A percentile compares a stretch with the other conserved stretches of the same genome.
phyloP scores from a whole-genome alignment of 2,888 invertebrate species.

The Poecilobothrus nobilitatus region DNA sequence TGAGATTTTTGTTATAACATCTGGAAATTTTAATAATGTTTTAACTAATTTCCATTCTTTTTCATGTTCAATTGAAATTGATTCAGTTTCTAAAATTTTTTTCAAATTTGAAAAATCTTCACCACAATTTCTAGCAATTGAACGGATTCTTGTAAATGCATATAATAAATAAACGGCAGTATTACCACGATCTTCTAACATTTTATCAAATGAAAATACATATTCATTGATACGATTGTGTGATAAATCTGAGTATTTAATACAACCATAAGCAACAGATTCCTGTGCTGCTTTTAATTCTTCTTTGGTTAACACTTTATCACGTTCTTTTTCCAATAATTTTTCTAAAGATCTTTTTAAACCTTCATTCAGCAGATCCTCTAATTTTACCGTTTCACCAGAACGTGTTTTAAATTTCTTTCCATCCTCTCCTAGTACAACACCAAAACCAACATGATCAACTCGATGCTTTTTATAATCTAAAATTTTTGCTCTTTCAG shows the following conservation, averaged over 20 bases:
- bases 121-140: constrained; percentile 64
- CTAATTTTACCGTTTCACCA: constrained; percentile 85
- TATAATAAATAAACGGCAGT: constrained; percentile 97
- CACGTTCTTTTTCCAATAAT: constrained; percentile 76
- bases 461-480: constrained; percentile 56
- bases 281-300: constrained; percentile 79
- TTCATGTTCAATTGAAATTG: constrained; percentile 70
- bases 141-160: constrained; percentile 87
- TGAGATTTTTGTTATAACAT: constrained; percentile 71
- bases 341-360: constrained; percentile 72
- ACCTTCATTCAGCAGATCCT: constrained; percentile 86
- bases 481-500: constrained; percentile 65
- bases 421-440: constrained; percentile 95
- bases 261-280: constrained; percentile 94
- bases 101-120: constrained; percentile 54
- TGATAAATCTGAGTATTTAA: constrained; percentile 94
- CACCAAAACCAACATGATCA: constrained; percentile 92
- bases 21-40: constrained; percentile 75
- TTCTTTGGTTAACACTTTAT: constrained; percentile 68
- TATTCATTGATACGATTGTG: constrained; percentile 92
- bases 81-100: constrained; percentile 50
- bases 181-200: constrained; percentile 98
- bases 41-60: constrained; percentile 94
- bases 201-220: constrained; percentile 96
- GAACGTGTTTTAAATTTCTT: constrained; percentile 99